A percentile compares a stretch with the other conserved stretches of the same genome.
Evolutionary conservation across 2,113 vertebrate genomes (phyloP).

Genomic region (Callaeas wilsoni): DNA sequence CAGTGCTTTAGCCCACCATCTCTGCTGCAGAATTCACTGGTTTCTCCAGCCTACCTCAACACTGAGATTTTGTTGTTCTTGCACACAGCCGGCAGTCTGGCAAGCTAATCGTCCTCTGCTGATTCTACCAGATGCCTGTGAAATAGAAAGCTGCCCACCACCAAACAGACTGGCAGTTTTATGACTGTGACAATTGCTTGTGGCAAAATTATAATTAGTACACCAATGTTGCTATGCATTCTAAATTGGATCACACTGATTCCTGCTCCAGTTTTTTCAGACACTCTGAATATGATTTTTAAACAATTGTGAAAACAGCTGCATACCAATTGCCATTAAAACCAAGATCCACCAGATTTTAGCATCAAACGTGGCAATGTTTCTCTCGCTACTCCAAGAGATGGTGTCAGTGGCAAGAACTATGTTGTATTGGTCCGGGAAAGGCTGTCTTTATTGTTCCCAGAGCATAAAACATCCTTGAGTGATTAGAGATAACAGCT

Average conservation of each 20-base stretch:
- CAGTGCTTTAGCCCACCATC: background rate
- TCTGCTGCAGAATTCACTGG: background rate
- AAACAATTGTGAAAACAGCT: constrained; percentile 61
- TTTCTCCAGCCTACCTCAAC: background rate
- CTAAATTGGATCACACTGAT: constrained; percentile 44
- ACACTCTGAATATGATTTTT: constrained; percentile 34
- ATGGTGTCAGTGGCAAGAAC: background rate
- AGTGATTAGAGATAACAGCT: background rate
- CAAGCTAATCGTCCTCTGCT: constrained; percentile 10
- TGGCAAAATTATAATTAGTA: constrained; percentile 66
- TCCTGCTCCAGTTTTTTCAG: constrained; percentile 45
- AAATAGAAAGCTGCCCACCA: constrained; percentile 58
- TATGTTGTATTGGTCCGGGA: background rate
- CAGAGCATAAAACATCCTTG: background rate
- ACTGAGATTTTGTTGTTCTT: background rate
- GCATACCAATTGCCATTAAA: background rate
- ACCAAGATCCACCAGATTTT: background rate
- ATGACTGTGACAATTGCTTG: constrained; percentile 42
- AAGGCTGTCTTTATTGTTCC: background rate
- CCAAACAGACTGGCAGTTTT: constrained; percentile 41
- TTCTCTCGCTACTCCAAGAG: background rate
- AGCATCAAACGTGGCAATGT: rapidly evolving
- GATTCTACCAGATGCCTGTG: constrained; percentile 49
- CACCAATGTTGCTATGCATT: constrained; percentile 20
- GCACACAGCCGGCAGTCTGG: background rate